Evolutionary conservation across 1,140 invertebrate genomes (phyloP), one percentile per base, ranked within the genome.

Genomic region (Drosophila murphyi): DNA sequence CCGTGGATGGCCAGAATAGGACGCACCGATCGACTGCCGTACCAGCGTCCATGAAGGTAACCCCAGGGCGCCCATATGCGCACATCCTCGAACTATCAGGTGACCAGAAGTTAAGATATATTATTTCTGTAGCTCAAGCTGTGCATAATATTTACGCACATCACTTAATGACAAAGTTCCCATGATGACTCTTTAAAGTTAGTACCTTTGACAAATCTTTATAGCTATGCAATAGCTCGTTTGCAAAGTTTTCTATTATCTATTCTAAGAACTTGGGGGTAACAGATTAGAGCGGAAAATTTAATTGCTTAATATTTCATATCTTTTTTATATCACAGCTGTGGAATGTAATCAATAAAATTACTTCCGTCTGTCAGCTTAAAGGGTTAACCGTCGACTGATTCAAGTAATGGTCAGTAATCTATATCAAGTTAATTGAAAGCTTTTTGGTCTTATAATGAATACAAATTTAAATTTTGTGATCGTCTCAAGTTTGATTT

Each of bases 1-100:
- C 96, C 96, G 86, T 97, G 96, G 8, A 97, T 65, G 0, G 94
- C 94, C 12, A 97, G 78, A 34, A 96, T 94, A 0, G 96, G 96
- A 32, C 94, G 92, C 2, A 93, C 93, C 43, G 94, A 83, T 7
- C 93, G 93, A 29, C 93, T 93, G 4, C 95, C 95, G 95, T 96
- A 96, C 91, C 94, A 93, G 90, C 96, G 96, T 69, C 94, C 95
- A 4, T 94, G 92, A n/a, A 96, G 78, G 63, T 95, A 93, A 2
- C 96, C 96, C 94, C 94, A 96, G 54, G 94, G 94, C 3, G 94
- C 93, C 37, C 94, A 93, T 43, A 96, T 95, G 70, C 93, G 76
- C 12, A 96, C 92, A 92, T 95, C 95, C 82, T 94, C 93, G 3
- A 82, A 91, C 62, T 93, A 62, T 4, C 3, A 3, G 32, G 28